A percentile compares a stretch with the other conserved stretches of the same genome.
Evolutionary conservation across 2,888 invertebrate genomes (phyloP).

Genomic region (Platerodrilus igneus): DNA sequence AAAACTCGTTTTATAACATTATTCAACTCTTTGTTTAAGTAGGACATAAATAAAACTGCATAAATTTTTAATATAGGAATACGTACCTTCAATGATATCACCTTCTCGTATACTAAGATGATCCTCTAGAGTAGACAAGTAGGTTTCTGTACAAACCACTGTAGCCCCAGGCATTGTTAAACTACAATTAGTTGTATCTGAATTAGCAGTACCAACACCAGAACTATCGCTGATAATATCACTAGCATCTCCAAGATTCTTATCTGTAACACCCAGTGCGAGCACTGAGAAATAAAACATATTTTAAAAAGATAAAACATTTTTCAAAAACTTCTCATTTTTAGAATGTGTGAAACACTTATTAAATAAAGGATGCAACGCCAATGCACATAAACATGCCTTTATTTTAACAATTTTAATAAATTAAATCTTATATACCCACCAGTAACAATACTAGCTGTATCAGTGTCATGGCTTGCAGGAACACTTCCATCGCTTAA

Average conservation of each 20-base stretch:
- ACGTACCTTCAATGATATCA: conserved; percentile 82
- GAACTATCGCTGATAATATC: conserved; percentile 91
- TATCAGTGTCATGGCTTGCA: conserved; percentile 67
- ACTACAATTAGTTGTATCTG: conserved; percentile 75
- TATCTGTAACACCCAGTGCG: conserved; percentile 64
- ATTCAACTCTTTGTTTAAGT: too few species aligned
- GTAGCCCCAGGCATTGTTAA: conserved; percentile 76
- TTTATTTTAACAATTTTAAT: conserved; percentile 6
- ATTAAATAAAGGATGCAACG: conserved; percentile 16
- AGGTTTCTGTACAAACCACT: conserved; percentile 81
- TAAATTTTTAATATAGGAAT: background rate
- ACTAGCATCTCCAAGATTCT: conserved; percentile 84
- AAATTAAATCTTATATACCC: conserved; percentile 37
- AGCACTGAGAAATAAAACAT: conserved; percentile 47
- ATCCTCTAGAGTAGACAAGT: conserved; percentile 65
- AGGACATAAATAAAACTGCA: background rate
- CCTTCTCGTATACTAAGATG: conserved; percentile 82
- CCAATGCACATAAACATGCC: conserved; percentile 26
- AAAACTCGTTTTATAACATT: too few species aligned
- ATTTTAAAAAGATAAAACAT: background rate
- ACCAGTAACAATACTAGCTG: conserved; percentile 86
- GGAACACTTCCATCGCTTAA: conserved; percentile 57
- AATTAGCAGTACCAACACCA: conserved; percentile 85
- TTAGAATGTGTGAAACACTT: background rate
- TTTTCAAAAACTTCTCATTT: background rate